Evolutionary conservation across 2,888 invertebrate genomes (phyloP).

Genomic region (Tetragnatha montana): DNA sequence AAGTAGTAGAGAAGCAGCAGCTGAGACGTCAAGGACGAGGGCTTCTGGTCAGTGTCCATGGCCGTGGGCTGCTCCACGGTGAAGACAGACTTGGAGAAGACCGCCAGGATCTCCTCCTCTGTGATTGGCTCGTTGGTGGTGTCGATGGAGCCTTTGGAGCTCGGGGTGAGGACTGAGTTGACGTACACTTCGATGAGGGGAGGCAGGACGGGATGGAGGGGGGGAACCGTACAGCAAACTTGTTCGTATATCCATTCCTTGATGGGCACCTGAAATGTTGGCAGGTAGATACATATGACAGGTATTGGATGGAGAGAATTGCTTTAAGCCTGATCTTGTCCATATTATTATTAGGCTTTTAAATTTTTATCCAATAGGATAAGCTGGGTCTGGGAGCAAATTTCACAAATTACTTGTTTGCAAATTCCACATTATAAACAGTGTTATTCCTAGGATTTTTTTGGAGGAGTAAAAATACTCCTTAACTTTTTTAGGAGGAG

Average conservation of each 20-base stretch:
- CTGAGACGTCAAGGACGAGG: constrained; percentile 84
- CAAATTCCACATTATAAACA: too few relatives aligned
- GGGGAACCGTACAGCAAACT: constrained; percentile 90
- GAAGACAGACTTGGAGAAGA: constrained; percentile 75
- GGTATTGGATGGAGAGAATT: too few relatives aligned
- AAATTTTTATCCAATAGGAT: too few relatives aligned
- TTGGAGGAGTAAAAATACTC: too few relatives aligned
- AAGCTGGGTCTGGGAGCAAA: too few relatives aligned
- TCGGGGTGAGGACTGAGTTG: constrained; percentile 85
- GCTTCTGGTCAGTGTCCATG: constrained; percentile 78
- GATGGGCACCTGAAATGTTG: constrained; percentile 69
- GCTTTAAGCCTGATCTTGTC: too few relatives aligned
- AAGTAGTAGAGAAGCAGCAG: constrained; percentile 93
- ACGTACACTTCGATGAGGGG: constrained; percentile 96
- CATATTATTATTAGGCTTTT: too few relatives aligned
- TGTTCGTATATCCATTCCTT: constrained; percentile 93
- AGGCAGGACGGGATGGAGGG: constrained; percentile 94
- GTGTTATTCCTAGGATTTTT: too few relatives aligned
- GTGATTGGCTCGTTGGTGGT: constrained; percentile 93
- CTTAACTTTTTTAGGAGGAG: too few relatives aligned
- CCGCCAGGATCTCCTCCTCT: constrained; percentile 87
- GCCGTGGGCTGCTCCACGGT: constrained; percentile 51
- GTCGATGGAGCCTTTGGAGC: constrained; percentile 81
- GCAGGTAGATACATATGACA: neutral
- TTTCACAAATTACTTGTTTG: too few relatives aligned